Base-by-base conservation (phyloP, 2,113 vertebrate species). In the Gambusia affinis region DNA sequence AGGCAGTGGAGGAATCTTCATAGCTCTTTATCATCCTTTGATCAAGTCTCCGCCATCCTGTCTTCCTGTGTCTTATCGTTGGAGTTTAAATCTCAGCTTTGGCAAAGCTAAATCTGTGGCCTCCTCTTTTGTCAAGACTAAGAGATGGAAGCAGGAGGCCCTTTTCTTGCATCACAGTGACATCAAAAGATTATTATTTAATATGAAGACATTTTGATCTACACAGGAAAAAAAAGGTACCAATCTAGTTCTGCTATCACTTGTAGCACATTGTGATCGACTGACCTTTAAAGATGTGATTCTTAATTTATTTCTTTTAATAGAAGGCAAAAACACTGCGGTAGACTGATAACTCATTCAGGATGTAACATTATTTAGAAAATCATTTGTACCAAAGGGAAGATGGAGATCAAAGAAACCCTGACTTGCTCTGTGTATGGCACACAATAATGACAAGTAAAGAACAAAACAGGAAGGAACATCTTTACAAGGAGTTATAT, bases 371-470 rank as follows among this genome's bases (percentile, higher is more conserved):
- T 8, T 22, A 54, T 24, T 57, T 24, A 57, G 51, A 57, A 57
- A 57, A n/a, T 88, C 85, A 91, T 93, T 91, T 87, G 81, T 87
- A 82, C 85, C 84, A 82, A 82, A 64, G 82, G 85, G 88, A 85
- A 88, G 83, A 88, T 72, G 7, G 78, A 86, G 85, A 92, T 92
- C 90, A 92, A 88, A 91, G 83, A 83, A 83, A 79, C 67, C 71
- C 87, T 66, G 61, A 3, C 66, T 84, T 64, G 51, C 54, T 80
- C 85, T 84, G 64, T 79, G 76, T 81, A 64, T 68, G 33, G 63
- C 63, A 60, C 70, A 5, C 60, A 67, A 83, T 35, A 37, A 65
- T 12, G 3, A 28, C 8, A n/a, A 42, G 4, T 42, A 42, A 15
- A 47, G 15, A 44, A 15, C 19, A 47, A 47, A 70, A 30, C 47